A percentile compares a stretch with the other conserved stretches of the same genome.
Conservation (phyloP, 2,113 vertebrate genomes). For the Notothenia coriiceps region DNA sequence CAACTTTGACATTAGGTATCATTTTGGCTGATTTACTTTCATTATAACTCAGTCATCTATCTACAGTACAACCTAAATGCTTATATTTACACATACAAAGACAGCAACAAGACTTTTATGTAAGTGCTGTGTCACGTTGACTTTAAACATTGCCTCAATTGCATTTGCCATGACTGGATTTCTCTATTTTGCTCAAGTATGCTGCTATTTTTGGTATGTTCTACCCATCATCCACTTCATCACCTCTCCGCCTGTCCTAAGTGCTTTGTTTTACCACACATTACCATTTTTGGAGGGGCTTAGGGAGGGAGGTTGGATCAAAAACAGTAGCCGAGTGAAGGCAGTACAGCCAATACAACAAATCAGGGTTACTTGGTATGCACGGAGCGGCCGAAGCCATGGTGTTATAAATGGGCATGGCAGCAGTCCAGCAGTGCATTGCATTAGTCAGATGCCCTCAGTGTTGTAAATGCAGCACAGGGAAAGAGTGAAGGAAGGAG, state of each 20-base stretch:
- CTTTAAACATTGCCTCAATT: not conserved
- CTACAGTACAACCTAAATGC: not conserved
- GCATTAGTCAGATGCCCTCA: constrained; percentile 84
- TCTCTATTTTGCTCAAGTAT: constrained; percentile 33
- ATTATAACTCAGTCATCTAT: not conserved
- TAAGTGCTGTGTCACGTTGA: too few species aligned
- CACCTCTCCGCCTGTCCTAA: constrained; percentile 63
- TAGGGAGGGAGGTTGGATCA: constrained; percentile 3
- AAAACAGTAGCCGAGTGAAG: constrained; percentile 52
- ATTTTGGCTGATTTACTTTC: not conserved
- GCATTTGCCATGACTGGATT: constrained; percentile 4
- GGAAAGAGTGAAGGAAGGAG: constrained; percentile 23
- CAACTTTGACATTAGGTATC: not conserved
- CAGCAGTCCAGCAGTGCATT: constrained; percentile 80
- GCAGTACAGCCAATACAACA: constrained; percentile 74
- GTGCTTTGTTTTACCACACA: constrained; percentile 70
- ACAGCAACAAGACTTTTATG: not conserved
- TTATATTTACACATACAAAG: not conserved
- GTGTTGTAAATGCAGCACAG: constrained; percentile 81
- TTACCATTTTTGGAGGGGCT: constrained; percentile 55
- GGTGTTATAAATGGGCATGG: constrained; percentile 85
- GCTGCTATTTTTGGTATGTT: constrained; percentile 55
- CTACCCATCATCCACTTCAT: constrained; percentile 65
- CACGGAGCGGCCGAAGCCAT: constrained; percentile 73
- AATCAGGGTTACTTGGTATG: constrained; percentile 83